Conservation (phyloP, 2,797 vertebrate genomes). For the Chiroxiphia lanceolata region DNA sequence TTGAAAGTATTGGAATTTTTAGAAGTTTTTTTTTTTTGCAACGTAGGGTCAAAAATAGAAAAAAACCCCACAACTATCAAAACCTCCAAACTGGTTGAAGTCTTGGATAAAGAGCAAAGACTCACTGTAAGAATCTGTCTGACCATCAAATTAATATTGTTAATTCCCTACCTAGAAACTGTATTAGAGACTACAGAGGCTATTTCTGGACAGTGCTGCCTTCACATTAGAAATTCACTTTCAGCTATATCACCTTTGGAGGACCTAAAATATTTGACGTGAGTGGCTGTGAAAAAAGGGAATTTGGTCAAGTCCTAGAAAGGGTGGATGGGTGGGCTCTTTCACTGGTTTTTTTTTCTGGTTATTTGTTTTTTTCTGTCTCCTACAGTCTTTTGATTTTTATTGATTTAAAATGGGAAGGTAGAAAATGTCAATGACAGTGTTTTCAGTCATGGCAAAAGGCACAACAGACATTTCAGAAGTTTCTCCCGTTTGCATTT, state of each 20-base stretch:
- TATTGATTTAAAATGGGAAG: background rate
- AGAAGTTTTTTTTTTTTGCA: background rate
- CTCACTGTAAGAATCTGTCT: background rate
- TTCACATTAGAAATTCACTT: background rate
- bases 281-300: background rate
- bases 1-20: background rate
- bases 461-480: background rate
- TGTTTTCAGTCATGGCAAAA: background rate
- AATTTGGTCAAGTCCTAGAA: background rate
- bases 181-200: background rate
- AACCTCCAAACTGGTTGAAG: background rate
- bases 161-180: background rate
- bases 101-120: background rate
- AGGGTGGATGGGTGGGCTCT: background rate
- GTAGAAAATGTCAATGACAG: background rate
- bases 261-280: background rate
- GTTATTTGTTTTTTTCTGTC: background rate
- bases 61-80: rapidly evolving
- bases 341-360: background rate
- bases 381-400: background rate
- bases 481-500: background rate
- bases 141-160: background rate
- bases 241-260: background rate
- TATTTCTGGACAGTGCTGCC: background rate
- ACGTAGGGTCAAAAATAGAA: background rate